Evolutionary conservation across 2,888 invertebrate genomes (phyloP), one percentile per base, ranked within the genome.

Genomic region (Ernsta delagoae): DNA sequence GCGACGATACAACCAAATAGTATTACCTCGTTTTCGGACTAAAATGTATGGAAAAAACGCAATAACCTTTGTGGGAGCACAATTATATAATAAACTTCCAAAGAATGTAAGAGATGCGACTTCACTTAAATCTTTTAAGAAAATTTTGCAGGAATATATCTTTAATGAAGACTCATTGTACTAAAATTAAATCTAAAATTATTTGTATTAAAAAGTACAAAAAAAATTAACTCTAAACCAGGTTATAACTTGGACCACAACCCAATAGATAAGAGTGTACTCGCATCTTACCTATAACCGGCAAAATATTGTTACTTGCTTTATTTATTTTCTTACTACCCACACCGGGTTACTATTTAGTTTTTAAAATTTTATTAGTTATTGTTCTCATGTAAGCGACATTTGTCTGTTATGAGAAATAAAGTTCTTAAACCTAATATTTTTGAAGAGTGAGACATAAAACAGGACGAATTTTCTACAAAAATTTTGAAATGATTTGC

Each of bases 231-330:
- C n/a, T 48, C 5, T 4, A n/a, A n/a, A 5, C 6, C 45, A 48
- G 45, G n/a, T 50, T 50, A 50, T 16, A 50, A 50, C 50, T 50
- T 50, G 50, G 50, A 16, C 50, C 50, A 50, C 50, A 5, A 5
- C 50, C 50, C 16, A 50, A 50, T 48, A 48, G 45, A 48, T 48
- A 48, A 48, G 45, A n/a, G n/a, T 48, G 45, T n/a, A 48, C n/a
- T 48, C 12, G 45, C 45, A 48, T 48, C 45, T n/a, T 12, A 12
- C 45, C 5, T 5, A n/a, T n/a, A 5, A 48, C 12, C 11, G 0
- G 11, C 9, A 43, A 43, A 43, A 7, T 43, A 43, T 43, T 43
- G 43, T 43, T 43, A 43, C 43, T 43, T 45, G 4, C n/a, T n/a
- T 45, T 4, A n/a, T n/a, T 45, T 48, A 24, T 48, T 48, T 12